phyloP scores from a whole-genome alignment of 2,113 vertebrate genomes.

The Osmerus eperlanus region DNA sequence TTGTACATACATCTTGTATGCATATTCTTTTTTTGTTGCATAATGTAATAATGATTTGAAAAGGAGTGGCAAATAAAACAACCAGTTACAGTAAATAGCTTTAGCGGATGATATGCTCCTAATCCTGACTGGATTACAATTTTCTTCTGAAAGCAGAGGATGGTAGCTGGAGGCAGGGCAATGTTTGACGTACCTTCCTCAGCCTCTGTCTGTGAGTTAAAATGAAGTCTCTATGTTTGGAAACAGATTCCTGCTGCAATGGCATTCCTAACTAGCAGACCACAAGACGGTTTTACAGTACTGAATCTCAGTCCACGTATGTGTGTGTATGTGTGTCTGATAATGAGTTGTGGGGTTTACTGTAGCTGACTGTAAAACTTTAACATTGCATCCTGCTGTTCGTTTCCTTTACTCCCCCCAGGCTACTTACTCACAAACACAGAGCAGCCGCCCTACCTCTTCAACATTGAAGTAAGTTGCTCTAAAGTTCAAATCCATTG shows the following conservation, averaged over 20 bases:
- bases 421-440: background rate
- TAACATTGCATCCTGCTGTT: slow-evolving; percentile 26
- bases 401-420: slow-evolving; percentile 9
- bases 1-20: slow-evolving; percentile 66
- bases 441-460: background rate
- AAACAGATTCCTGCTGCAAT: no score
- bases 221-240: no score
- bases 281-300: background rate
- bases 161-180: background rate
- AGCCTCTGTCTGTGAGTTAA: no score
- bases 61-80: slow-evolving; percentile 57
- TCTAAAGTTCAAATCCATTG: no score
- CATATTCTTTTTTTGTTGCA: slow-evolving; percentile 31
- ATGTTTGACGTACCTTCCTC: no score
- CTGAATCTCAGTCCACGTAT: slow-evolving; percentile 6
- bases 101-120: slow-evolving; percentile 14
- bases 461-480: no score
- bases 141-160: background rate
- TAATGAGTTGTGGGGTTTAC: background rate
- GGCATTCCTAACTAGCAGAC: no score
- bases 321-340: background rate
- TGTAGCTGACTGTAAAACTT: slow-evolving; percentile 33
- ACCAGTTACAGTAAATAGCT: slow-evolving; percentile 3
- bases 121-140: background rate
- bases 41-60: slow-evolving; percentile 48